Conservation (phyloP, 2,888 invertebrate species). For the Agrochola lychnidis region DNA sequence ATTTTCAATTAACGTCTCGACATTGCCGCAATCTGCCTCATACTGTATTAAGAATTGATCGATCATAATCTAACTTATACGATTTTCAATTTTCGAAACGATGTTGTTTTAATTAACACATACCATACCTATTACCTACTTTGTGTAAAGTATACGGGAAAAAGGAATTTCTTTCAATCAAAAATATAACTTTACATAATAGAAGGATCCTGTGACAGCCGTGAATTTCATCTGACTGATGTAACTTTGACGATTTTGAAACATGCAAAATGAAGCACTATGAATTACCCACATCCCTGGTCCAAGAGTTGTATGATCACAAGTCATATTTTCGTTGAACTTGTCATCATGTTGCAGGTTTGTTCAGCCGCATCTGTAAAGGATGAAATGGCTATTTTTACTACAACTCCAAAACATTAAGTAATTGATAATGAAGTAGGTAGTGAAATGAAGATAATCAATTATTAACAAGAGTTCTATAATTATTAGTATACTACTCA, state of each 20-base stretch:
- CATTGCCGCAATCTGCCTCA: conserved; percentile 27
- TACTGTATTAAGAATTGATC: conserved; percentile 41
- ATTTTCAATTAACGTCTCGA: conserved; percentile 57
- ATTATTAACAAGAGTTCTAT: too few species aligned
- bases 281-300: too few species aligned
- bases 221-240: not conserved
- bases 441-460: too few species aligned
- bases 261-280: too few species aligned
- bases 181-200: not conserved
- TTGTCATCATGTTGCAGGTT: too few species aligned
- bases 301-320: not conserved
- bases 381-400: too few species aligned
- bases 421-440: too few species aligned
- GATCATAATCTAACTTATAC: conserved; percentile 22
- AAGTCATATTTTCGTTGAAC: not conserved
- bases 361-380: too few species aligned
- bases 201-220: not conserved
- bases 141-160: conserved; percentile 2
- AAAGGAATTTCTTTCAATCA: not conserved
- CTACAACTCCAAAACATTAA: too few species aligned
- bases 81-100: conserved; percentile 27
- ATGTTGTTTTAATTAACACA: conserved; percentile 43
- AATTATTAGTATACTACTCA: too few species aligned
- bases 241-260: not conserved
- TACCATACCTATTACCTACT: not conserved